A percentile compares a stretch with the other conserved stretches of the same genome.
Evolutionary conservation across 1,140 invertebrate species (phyloP).

Genomic region (Hylaeus volcanicus): DNA sequence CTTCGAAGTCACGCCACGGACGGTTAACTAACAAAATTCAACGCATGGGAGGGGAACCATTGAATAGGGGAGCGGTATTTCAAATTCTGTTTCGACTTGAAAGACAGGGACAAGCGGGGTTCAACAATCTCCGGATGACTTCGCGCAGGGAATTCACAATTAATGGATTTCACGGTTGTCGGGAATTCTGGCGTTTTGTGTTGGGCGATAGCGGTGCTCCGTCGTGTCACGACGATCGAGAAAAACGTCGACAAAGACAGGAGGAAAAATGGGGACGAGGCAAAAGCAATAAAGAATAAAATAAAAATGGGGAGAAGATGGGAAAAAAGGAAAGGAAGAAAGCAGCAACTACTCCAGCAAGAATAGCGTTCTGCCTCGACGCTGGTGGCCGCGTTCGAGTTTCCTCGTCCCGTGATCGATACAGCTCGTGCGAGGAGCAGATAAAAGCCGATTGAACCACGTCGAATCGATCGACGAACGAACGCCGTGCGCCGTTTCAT

Average conservation of each 20-base stretch:
- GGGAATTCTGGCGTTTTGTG: not conserved
- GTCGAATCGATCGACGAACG: conserved; percentile 17
- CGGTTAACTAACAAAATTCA: conserved; percentile 3
- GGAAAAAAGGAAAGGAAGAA: not conserved
- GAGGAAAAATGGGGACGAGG: not conserved
- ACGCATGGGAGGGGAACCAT: not conserved
- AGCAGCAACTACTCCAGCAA: conserved; percentile 6
- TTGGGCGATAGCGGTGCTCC: conserved; percentile 15
- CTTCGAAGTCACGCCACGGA: too few species aligned
- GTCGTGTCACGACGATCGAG: not conserved
- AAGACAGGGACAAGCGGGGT: not conserved
- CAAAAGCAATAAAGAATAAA: not conserved
- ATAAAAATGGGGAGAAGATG: not conserved
- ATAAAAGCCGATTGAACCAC: conserved; percentile 8
- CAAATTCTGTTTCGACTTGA: not conserved
- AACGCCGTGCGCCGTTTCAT: not conserved
- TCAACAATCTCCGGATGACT: conserved; percentile 30
- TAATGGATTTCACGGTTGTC: conserved; percentile 55
- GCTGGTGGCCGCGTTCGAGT: conserved; percentile 17
- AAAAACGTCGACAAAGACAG: not conserved
- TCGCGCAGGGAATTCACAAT: conserved; percentile 48
- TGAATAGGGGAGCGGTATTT: not conserved
- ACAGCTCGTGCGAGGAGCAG: conserved; percentile 5
- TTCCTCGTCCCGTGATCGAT: not conserved
- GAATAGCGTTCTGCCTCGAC: conserved; percentile 31